These are phyloP conservation scores for Drosophila funebris DNA, from an alignment of 1,140 invertebrate species.

Conservation along the genomic window DNA sequence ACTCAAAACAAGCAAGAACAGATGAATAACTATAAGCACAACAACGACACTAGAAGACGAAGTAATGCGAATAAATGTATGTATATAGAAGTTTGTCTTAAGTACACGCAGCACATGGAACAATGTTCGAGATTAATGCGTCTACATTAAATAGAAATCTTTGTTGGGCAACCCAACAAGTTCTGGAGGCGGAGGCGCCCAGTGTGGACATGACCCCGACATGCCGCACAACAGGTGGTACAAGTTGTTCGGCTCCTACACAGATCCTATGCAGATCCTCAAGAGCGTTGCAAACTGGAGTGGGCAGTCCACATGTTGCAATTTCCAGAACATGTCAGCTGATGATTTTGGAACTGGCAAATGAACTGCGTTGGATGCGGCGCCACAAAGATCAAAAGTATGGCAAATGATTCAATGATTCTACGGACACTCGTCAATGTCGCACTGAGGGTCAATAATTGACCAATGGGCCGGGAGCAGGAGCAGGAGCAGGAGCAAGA, in stretches of 20 bases:
- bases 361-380: too few relatives aligned
- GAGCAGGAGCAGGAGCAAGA: neutral
- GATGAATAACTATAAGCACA: neutral
- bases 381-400: conserved; percentile 24
- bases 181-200: conserved; percentile 38
- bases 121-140: conserved; percentile 44
- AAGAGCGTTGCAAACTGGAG: neutral
- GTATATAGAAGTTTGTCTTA: neutral
- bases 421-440: conserved; percentile 62
- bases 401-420: conserved; percentile 41
- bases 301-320: conserved; percentile 57
- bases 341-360: conserved; percentile 20
- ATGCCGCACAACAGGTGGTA: conserved; percentile 65
- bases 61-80: neutral
- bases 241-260: conserved; percentile 30
- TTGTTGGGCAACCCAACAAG: conserved; percentile 33
- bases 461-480: conserved; percentile 21
- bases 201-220: conserved; percentile 60
- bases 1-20: neutral
- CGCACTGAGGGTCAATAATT: conserved; percentile 45
- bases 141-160: conserved; percentile 47
- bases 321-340: conserved; percentile 55
- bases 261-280: neutral
- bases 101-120: neutral
- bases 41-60: neutral